These are phyloP conservation scores for Sphinx pinastri DNA, from an alignment of 2,888 invertebrate genomes.

Conservation along the genomic window DNA sequence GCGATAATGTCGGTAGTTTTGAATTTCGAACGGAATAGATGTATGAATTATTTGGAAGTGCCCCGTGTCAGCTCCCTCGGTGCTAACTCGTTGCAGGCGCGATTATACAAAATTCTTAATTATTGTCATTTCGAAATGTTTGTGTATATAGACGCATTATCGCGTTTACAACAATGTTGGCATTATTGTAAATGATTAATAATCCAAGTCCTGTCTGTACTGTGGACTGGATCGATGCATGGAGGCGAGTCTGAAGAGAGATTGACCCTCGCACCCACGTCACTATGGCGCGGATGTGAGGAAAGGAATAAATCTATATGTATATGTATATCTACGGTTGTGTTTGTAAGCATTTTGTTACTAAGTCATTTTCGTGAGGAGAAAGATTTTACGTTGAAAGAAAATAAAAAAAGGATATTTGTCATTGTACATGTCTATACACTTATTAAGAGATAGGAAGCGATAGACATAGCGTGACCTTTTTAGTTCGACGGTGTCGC, in stretches of 20 bases:
- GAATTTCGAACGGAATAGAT: conserved; percentile 38
- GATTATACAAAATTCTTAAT: background rate
- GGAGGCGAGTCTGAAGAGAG: background rate
- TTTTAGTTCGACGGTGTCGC: conserved; percentile 52
- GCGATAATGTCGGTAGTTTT: conserved; percentile 41
- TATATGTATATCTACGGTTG: conserved; percentile 63
- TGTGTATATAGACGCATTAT: background rate
- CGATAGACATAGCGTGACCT: conserved; percentile 39
- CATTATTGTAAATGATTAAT: background rate
- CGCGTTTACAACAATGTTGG: conserved; percentile 12
- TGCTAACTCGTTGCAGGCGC: conserved; percentile 11
- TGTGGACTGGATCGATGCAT: background rate
- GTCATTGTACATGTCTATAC: conserved; percentile 55
- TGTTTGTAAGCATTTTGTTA: conserved; percentile 72
- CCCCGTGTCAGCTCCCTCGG: conserved; percentile 54
- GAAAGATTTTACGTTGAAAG: conserved; percentile 61
- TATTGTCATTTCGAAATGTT: background rate
- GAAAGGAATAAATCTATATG: conserved; percentile 33
- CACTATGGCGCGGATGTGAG: conserved; percentile 1
- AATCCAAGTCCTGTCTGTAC: background rate
- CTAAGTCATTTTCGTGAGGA: conserved; percentile 62
- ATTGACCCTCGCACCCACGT: background rate
- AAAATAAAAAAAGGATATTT: conserved; percentile 53
- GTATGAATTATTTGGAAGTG: conserved; percentile 44
- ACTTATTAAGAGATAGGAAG: conserved; percentile 39